These are phyloP conservation scores for Trichomycterus rosablanca DNA, from an alignment of 2,113 vertebrate genomes.

Conservation along the genomic window DNA sequence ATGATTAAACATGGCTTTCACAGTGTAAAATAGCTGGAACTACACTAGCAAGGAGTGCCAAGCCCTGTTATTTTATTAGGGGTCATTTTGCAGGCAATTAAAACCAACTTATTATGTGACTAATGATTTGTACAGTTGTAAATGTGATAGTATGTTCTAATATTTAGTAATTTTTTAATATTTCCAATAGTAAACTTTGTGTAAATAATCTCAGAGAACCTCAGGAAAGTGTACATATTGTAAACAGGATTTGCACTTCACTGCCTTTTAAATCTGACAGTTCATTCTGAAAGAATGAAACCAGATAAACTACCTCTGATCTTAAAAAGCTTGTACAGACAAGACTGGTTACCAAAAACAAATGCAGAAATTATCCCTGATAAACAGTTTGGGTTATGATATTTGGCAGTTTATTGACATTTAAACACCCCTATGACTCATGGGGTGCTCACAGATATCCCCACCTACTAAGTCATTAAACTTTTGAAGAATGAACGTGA, in stretches of 20 bases:
- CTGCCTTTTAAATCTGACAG: not conserved
- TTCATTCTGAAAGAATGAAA: no score
- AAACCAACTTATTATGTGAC: no score
- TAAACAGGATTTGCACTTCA: not conserved
- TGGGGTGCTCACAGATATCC: not conserved
- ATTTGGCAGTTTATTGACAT: not conserved
- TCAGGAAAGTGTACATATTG: no score
- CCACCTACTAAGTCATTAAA: not conserved
- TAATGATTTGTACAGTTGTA: not conserved
- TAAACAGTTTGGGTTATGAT: no score
- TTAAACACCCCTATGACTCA: not conserved
- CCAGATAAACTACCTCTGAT: not conserved
- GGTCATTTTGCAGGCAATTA: not conserved
- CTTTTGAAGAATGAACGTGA: not conserved
- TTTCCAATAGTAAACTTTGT: constrained; percentile 4
- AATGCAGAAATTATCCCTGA: no score
- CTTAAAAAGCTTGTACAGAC: not conserved
- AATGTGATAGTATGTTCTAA: not conserved
- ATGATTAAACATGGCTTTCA: not conserved
- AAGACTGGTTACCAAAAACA: no score
- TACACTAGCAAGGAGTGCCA: not conserved
- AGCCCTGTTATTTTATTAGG: not conserved
- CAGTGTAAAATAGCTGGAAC: not conserved
- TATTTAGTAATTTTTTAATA: not conserved
- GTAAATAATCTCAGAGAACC: not conserved